Base-by-base conservation (phyloP, 2,888 invertebrate species). In the Orgyia antiqua region DNA sequence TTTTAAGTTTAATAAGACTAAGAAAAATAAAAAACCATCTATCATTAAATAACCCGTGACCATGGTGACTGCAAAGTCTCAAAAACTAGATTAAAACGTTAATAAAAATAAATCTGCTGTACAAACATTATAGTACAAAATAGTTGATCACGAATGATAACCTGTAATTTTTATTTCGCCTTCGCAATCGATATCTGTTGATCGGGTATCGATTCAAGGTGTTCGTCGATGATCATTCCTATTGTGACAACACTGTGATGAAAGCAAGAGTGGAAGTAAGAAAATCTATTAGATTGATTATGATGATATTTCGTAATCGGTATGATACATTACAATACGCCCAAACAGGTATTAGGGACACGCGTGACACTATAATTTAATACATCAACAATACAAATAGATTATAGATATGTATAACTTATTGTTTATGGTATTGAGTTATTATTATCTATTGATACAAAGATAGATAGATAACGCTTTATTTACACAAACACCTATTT, bases 291-390 rank as follows among this genome's bases (percentile, higher is more conserved):
- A 65, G 50, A 51, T 23, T 23, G 58, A 69, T 68, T 51, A 68
- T 68, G 68, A 71, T 68, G 42, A 28, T 51, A 51, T 74, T 67
- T 70, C 58, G 58, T 66, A 71, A 74, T 51, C 37, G 38, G 44
- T 40, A 62, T 57, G 63, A 68, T 62, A 44, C 51, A 68, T 65
- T 58, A 58, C 51, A 59, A 50, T 44, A 55, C 50, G 57, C 56
- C 53, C 45, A 46, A 51, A 52, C 47, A 51, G 50, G 57, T 65
- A 68, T 70, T 68, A 65, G 49, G 65, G 51, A 51, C 67, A 51
- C 45, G 57, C 71, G 68, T 73, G 73, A 73, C 68, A 62, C 39
- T 58, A 65, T 60, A 64, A 70, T 72, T 67, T 65, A 51, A 52
- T 37, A 53, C 56, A 62, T 60, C 58, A 60, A 58, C 58, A 57